A percentile compares a stretch with the other conserved stretches of the same genome.
Conservation (phyloP, 2,113 vertebrate genomes). For the Tamias sibiricus region DNA sequence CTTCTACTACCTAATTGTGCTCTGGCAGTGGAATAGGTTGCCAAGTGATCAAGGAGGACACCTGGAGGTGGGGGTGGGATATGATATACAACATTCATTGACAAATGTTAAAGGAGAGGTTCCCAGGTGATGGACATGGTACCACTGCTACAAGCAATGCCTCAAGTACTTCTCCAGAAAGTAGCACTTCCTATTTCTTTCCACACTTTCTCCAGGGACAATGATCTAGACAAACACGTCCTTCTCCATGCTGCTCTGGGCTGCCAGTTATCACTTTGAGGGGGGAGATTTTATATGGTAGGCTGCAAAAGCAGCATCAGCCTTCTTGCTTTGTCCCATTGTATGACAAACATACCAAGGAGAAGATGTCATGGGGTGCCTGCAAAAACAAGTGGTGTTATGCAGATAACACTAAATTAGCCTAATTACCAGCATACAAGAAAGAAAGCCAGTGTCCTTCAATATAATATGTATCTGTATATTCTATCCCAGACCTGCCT, state of each 20-base stretch:
- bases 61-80: not conserved
- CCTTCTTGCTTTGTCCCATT: not conserved
- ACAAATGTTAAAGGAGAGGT: not conserved
- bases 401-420: no score
- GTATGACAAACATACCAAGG: not conserved
- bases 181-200: not conserved
- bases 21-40: not conserved
- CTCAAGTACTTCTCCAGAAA: not conserved
- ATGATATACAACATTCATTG: not conserved
- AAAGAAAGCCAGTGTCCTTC: no score
- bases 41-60: not conserved
- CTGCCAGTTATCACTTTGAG: not conserved
- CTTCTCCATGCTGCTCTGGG: not conserved
- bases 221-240: not conserved
- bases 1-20: not conserved
- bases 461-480: no score
- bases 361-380: not conserved
- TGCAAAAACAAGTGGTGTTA: not conserved
- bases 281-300: not conserved
- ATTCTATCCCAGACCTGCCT: no score
- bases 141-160: not conserved
- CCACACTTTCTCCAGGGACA: not conserved
- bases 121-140: not conserved
- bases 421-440: no score
- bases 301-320: not conserved